Percentiles rank a stretch among this genome's conserved stretches.
Evolutionary conservation across 2,113 vertebrate species (phyloP).

Genomic region (Caloenas nicobarica): DNA sequence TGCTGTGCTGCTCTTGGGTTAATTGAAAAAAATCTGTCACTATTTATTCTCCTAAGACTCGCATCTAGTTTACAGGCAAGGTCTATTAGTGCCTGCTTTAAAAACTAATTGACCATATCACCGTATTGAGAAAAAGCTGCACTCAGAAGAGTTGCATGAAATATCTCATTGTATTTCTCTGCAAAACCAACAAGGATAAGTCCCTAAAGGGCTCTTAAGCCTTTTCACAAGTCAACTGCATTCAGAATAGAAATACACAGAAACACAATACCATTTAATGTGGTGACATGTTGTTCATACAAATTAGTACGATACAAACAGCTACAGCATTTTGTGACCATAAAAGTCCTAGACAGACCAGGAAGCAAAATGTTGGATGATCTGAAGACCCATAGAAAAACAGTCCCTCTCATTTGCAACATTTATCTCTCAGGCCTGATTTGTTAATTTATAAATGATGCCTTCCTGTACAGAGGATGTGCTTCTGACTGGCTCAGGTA

Average conservation of each 20-base stretch:
- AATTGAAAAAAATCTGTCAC: slow-evolving; percentile 41
- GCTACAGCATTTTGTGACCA: not conserved
- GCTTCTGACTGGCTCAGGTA: not conserved
- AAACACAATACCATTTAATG: not conserved
- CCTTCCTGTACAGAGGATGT: not conserved
- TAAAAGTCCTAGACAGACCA: not conserved
- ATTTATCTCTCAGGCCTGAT: not conserved
- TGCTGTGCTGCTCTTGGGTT: slow-evolving; percentile 5
- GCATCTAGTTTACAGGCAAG: slow-evolving; percentile 21
- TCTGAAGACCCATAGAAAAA: not conserved
- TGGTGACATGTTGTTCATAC: not conserved
- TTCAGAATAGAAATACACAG: not conserved
- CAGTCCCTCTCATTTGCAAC: not conserved
- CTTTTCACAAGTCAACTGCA: not conserved
- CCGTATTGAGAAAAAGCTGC: not conserved
- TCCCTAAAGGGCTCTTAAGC: not conserved
- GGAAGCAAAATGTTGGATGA: not conserved
- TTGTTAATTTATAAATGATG: not conserved
- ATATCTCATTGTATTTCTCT: not conserved
- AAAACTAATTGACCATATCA: slow-evolving; percentile 42
- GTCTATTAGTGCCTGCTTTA: slow-evolving; percentile 21
- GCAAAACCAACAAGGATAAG: not conserved
- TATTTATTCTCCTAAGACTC: slow-evolving; percentile 3
- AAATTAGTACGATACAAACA: not conserved
- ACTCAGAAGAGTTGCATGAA: not conserved